Conservation (phyloP, 1,140 invertebrate species). For the Manduca sexta region DNA sequence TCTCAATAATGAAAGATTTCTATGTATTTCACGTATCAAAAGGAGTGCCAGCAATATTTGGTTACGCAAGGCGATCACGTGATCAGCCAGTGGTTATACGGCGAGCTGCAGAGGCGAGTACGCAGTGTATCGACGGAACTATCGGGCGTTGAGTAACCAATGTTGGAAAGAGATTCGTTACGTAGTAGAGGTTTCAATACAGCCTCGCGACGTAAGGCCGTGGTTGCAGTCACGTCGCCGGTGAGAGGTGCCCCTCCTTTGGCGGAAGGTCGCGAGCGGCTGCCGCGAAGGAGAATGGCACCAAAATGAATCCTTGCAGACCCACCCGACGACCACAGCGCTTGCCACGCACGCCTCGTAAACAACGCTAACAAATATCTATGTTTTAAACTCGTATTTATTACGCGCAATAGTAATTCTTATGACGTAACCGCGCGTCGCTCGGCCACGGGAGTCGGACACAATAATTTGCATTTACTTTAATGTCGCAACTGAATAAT, state of each 20-base stretch:
- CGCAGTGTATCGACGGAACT: constrained; percentile 52
- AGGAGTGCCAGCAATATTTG: constrained; percentile 38
- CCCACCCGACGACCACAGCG: constrained; percentile 27
- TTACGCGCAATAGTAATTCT: constrained; percentile 2
- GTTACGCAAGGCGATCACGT: constrained; percentile 61
- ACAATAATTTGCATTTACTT: constrained; percentile 29
- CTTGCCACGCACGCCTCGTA: constrained; percentile 4
- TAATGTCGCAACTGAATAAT: constrained; percentile 34
- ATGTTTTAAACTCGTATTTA: not conserved
- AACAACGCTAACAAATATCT: not conserved
- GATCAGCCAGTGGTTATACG: constrained; percentile 46
- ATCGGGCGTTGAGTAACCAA: constrained; percentile 63
- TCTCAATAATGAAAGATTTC: constrained; percentile 43
- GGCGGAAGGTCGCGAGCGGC: constrained; percentile 61
- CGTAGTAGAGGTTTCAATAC: constrained; percentile 67
- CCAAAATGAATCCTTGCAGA: constrained; percentile 60
- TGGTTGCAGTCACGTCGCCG: constrained; percentile 66
- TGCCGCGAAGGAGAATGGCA: constrained; percentile 60
- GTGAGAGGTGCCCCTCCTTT: constrained; percentile 65
- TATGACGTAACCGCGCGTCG: constrained; percentile 21
- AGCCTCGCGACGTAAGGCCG: constrained; percentile 67
- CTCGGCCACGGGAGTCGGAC: constrained; percentile 5
- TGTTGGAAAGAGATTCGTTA: constrained; percentile 65
- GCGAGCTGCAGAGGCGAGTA: constrained; percentile 31
- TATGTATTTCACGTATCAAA: constrained; percentile 47